A percentile compares a stretch with the other conserved stretches of the same genome.
Evolutionary conservation across 1,140 invertebrate genomes (phyloP).

Genomic region (Zaprionus capensis): DNA sequence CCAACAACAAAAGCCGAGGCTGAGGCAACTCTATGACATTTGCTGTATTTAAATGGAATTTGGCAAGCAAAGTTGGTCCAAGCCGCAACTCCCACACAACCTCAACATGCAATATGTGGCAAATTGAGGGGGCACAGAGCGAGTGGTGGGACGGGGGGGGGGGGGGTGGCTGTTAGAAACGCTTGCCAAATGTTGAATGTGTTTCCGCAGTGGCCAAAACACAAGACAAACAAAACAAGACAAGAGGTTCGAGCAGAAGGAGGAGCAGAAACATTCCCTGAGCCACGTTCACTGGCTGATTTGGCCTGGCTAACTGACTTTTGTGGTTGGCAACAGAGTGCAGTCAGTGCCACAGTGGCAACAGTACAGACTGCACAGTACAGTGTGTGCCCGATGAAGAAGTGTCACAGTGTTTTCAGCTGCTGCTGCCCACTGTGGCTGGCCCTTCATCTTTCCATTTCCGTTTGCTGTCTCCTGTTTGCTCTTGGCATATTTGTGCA

Average conservation of each 20-base stretch:
- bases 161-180: slow-evolving; percentile 15
- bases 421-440: neutral
- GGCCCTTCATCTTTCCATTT: neutral
- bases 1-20: slow-evolving; percentile 48
- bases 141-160: slow-evolving; percentile 33
- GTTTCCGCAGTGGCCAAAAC: slow-evolving; percentile 73
- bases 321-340: slow-evolving; percentile 43
- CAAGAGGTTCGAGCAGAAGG: neutral
- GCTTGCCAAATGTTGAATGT: slow-evolving; percentile 78
- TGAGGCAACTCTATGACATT: slow-evolving; percentile 44
- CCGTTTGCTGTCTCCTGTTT: slow-evolving; percentile 29
- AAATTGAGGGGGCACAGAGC: neutral
- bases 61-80: slow-evolving; percentile 65
- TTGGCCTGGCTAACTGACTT: slow-evolving; percentile 52
- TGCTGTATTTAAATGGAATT: slow-evolving; percentile 78
- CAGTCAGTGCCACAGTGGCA: neutral
- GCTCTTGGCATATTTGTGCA: slow-evolving; percentile 49
- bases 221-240: slow-evolving; percentile 58
- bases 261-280: neutral
- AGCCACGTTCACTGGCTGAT: slow-evolving; percentile 51
- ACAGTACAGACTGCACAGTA: neutral
- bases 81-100: slow-evolving; percentile 42
- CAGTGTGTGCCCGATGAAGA: no score
- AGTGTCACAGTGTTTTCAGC: neutral
- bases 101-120: slow-evolving; percentile 39